These are phyloP conservation scores for Apistogramma diplotaenia DNA, from an alignment of 2,113 vertebrate genomes.

Conservation along the genomic window DNA sequence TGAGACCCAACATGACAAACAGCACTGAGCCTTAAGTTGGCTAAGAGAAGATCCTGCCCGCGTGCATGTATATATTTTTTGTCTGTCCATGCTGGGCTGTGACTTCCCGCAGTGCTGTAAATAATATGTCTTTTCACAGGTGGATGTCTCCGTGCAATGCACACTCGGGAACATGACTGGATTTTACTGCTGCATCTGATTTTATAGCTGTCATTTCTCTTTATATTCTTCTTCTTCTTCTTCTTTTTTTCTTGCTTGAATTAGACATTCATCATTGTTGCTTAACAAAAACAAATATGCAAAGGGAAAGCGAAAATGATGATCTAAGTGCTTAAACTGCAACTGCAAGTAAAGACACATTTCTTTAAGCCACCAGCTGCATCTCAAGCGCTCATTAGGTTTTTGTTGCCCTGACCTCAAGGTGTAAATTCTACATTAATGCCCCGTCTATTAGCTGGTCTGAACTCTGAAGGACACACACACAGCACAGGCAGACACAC, in stretches of 20 bases:
- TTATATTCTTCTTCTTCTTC: background rate
- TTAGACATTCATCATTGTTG: background rate
- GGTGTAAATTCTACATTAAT: constrained; percentile 78
- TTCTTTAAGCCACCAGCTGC: constrained; percentile 32
- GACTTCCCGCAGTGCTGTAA: constrained; percentile 55
- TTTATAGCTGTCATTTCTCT: constrained; percentile 36
- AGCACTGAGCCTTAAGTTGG: constrained; percentile 15
- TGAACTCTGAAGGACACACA: constrained; percentile 45
- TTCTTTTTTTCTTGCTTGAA: background rate
- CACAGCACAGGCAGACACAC: constrained; percentile 4
- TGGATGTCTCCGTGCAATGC: constrained; percentile 21
- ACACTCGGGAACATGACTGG: constrained; percentile 14
- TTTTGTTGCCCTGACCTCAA: constrained; percentile 60
- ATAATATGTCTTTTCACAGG: constrained; percentile 51
- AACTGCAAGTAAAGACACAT: background rate
- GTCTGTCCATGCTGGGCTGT: constrained; percentile 23
- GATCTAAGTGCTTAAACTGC: background rate
- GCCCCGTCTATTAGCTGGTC: constrained; percentile 56
- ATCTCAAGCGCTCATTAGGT: constrained; percentile 14
- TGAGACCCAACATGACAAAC: constrained; percentile 52
- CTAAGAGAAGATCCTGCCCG: constrained; percentile 46
- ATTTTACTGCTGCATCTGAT: constrained; percentile 31
- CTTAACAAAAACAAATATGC: background rate
- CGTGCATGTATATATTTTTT: constrained; percentile 44
- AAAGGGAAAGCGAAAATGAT: background rate